Base-by-base conservation (phyloP, 2,113 vertebrate genomes). In the Miniopterus natalensis region DNA sequence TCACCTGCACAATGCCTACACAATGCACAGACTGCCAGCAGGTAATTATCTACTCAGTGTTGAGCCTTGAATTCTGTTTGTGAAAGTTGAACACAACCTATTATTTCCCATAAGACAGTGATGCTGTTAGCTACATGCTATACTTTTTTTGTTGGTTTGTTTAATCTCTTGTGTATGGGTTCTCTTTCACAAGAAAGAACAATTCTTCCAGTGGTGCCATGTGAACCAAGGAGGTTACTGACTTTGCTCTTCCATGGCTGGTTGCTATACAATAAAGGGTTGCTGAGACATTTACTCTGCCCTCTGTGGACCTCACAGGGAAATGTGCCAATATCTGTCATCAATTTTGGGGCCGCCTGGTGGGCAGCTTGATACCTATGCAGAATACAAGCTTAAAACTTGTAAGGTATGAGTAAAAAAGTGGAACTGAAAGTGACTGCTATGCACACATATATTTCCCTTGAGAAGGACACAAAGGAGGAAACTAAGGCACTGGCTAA, bases 221-320 rank as follows among this genome's bases (percentile, higher is more conserved):
- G 87, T 97, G 94, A 97, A 97, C 97, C 97, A 94, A 4, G 61
- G 45, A 96, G 97, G 97, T 96, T 97, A 98, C 79, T 97, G 96
- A 98, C 95, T 94, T 70, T 73, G 94, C 57, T 96, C 94, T 94
- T 96, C 96, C 95, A 68, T 68, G 78, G 65, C 84, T 84, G 63
- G 68, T 96, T 98, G 79, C 59, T 83, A 21, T 86, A 92, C 59
- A 59, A 73, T 92, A 53, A 96, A 92, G 81, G 0, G n/a, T 95
- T 45, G 20, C 97, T 98, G 81, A 95, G 89, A 91, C 77, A 85
- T 94, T 95, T 92, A 93, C 77, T 97, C 95, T 95, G 68, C 95
- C 73, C 91, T 98, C 96, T 97, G 90, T 88, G 74, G 86, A 68
- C 81, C 71, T 59, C 95, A 84, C 68, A 94, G 96, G 86, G 95